Conservation (phyloP, 2,113 vertebrate species). For the Alethe castanea region DNA sequence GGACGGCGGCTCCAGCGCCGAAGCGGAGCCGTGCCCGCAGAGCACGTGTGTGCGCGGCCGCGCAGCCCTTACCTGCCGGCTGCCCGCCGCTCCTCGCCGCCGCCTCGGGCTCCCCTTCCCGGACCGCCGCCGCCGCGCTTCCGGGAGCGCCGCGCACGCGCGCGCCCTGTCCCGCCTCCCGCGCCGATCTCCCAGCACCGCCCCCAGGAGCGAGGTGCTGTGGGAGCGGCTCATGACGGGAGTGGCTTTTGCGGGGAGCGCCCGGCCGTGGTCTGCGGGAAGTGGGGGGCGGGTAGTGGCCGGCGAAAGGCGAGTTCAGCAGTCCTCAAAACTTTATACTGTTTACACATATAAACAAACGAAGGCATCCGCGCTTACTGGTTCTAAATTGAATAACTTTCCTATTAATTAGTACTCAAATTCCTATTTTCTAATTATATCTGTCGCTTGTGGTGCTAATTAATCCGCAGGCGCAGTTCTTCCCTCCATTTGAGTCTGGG, state of each 20-base stretch:
- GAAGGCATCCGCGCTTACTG: neutral
- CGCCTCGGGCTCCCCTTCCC: neutral
- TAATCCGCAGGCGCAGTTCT: neutral
- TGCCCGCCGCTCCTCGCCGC: slow-evolving; percentile 66
- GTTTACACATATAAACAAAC: accelerated
- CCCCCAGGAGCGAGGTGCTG: neutral
- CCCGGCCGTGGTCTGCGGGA: accelerated
- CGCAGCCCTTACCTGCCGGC: slow-evolving; percentile 24
- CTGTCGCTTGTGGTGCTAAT: neutral
- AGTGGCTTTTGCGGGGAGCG: too few relatives aligned
- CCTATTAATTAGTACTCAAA: neutral
- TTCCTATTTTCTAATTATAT: neutral
- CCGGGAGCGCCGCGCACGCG: neutral
- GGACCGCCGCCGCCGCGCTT: slow-evolving; percentile 57
- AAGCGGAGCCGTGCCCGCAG: neutral
- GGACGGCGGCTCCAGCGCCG: too few relatives aligned
- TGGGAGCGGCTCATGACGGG: neutral
- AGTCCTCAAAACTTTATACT: accelerated
- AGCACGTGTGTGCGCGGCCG: neutral
- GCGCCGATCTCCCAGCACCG: neutral
- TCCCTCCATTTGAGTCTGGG: neutral
- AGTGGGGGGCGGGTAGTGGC: accelerated
- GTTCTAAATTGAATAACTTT: neutral
- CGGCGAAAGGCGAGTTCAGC: accelerated
- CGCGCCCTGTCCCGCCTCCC: neutral